Evolutionary conservation across 2,888 invertebrate species (phyloP), one percentile per base, ranked within the genome.

Genomic region (Andrena bucephala): DNA sequence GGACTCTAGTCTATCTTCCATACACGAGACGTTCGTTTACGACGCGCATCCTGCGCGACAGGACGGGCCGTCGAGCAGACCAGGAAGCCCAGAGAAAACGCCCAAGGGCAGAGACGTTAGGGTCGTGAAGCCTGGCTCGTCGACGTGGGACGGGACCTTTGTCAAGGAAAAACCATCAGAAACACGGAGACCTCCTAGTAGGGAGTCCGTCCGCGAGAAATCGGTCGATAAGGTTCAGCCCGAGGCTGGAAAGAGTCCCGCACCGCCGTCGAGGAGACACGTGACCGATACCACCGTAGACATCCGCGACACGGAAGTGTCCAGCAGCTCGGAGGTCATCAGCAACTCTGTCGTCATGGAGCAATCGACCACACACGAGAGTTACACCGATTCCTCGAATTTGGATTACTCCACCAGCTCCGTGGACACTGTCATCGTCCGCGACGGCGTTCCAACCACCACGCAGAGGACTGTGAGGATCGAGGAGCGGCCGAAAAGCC

Each of bases 111-210:
- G 83, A 27, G 89, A 91, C 36, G 63, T 83, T 0, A 87, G 89
- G n/a, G 62, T 85, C 3, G 80, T 81, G 2, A 93, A 92, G 66
- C 89, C 89, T 0, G 92, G 92, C 2, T 89, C 91, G 2, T 93
- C 93, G 0, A 86, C 90, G 0, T 93, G 93, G 93, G 91, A 93
- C 24, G 93, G 92, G 16, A 91, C 91, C 0, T 93, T 93, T 24
- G 84, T 90, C 8, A 67, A 52, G 33, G 88, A 90, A 24, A 91
- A 85, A 31, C 69, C 86, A 4, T 73, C 82, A 10, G 80, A 85
- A 0, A 24, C 24, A n/a, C 83, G 59, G 48, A 74, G 69, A 63
- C 77, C 83, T 0, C 24, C 72, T 0, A 81, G 88, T 10, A 74
- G 76, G 31, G 81, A 80, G 33, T 82, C 83, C 13, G 29, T n/a